Base-by-base conservation (phyloP, 64 coral and sea anemone genomes). In the Acropora tenuis region DNA sequence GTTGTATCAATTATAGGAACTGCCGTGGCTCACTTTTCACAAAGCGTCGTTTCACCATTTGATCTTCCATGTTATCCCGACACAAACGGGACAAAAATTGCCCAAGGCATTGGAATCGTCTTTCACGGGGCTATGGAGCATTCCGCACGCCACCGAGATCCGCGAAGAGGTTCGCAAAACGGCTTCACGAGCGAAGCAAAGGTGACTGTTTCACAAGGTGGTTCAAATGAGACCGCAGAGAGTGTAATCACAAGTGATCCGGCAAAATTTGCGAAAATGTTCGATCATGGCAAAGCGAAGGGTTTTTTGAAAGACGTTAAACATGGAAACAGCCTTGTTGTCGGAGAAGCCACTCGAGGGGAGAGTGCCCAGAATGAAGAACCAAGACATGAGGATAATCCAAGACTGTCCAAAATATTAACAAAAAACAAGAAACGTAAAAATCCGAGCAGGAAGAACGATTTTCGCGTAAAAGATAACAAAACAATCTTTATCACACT, bases 21-120 rank as follows among this genome's bases (percentile, higher is more conserved):
- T 11, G 44, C 93, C 20, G 74, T 97, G 19, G 95, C 92, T 4
- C 90, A 97, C 20, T 97, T 92, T 58, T 97, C 95, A 12, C 95
- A 97, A 53, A 97, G 95, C 30, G 78, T 97, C 6, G 95, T 97
- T 3, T 97, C 95, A 2, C 95, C 95, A 11, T 97, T 97, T 66
- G 42, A 94, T 19, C 77, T 97, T 2, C 95, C 95, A 11, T 97
- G 95, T 15, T 97, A 97, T 16, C 83, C 52, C 9, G 83, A 93
- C 45, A 72, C 77, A 1, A 88, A 76, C 85, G 68, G 78, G 65
- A 89, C 82, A 17, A 85, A 85, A 61, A 71, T 72, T 11, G 72
- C 63, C 82, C 17, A 71, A 2, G 43, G 2, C n/a, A 15, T 44
- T 41, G 0, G 17, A 1, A 13, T 30, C 16, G 19, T 19, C 47